Percentiles rank a stretch among this genome's conserved stretches.
Evolutionary conservation across 2,888 invertebrate species (phyloP).

Genomic region (Teinopalpus imperialis): DNA sequence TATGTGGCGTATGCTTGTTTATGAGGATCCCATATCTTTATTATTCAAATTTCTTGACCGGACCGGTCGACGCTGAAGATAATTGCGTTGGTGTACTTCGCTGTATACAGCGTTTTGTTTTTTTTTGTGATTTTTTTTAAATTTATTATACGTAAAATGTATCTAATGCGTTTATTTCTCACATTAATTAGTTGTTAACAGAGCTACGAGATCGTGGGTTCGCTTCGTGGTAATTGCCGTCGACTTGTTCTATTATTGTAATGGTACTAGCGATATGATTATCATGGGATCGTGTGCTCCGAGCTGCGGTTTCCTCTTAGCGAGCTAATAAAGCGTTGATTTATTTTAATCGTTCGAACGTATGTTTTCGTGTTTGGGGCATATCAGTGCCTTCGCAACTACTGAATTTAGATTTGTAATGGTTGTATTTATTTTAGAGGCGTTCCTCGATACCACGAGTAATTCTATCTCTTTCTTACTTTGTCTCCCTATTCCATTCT

Average conservation of each 20-base stretch:
- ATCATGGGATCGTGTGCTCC: neutral
- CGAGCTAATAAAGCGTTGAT: neutral
- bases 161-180: conserved; percentile 37
- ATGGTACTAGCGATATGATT: conserved; percentile 3
- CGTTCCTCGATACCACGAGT: too few relatives aligned
- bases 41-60: conserved; percentile 58
- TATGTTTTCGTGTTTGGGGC: too few relatives aligned
- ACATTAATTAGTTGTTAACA: conserved; percentile 40
- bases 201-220: conserved; percentile 23
- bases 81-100: conserved; percentile 55
- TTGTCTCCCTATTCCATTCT: too few relatives aligned
- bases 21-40: conserved; percentile 68
- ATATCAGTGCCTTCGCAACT: too few relatives aligned
- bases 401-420: too few relatives aligned
- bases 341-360: neutral
- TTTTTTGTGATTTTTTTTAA: too few relatives aligned
- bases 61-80: conserved; percentile 62
- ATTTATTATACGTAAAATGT: conserved; percentile 31
- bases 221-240: conserved; percentile 2
- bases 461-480: too few relatives aligned
- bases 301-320: conserved; percentile 3
- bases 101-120: conserved; percentile 29
- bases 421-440: too few relatives aligned
- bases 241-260: conserved; percentile 14
- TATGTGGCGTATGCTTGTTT: conserved; percentile 77